Percentiles rank a stretch among this genome's conserved stretches.
These are phyloP conservation scores for Ornithorhynchus anatinus DNA, from an alignment of 2,113 vertebrate genomes.

Conservation along the genomic window DNA sequence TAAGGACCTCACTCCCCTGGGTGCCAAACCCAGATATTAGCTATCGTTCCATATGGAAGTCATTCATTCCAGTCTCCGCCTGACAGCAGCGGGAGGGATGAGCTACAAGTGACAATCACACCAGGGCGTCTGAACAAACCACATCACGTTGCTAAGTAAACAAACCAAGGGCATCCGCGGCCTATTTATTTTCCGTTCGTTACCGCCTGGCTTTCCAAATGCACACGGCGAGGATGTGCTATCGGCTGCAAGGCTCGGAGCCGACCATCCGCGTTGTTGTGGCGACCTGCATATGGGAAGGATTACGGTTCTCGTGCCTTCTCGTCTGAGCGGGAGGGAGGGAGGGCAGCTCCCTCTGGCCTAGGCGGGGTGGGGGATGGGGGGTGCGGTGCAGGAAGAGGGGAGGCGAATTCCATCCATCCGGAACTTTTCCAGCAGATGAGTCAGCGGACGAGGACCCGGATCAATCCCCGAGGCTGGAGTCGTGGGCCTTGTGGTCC, in stretches of 20 bases:
- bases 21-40: background rate
- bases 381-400: too few relatives aligned
- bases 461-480: too few relatives aligned
- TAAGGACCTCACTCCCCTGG: too few relatives aligned
- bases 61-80: background rate
- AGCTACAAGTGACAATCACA: background rate
- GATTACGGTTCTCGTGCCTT: too few relatives aligned
- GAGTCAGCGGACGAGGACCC: too few relatives aligned
- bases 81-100: background rate
- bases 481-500: too few relatives aligned
- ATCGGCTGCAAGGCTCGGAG: background rate
- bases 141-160: background rate
- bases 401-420: too few relatives aligned
- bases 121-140: background rate
- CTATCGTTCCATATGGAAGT: background rate
- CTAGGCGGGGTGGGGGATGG: too few relatives aligned
- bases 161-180: background rate
- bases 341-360: too few relatives aligned
- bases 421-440: too few relatives aligned
- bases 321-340: too few relatives aligned
- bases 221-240: background rate
- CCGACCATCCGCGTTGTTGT: background rate
- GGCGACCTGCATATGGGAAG: background rate
- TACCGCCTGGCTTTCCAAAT: background rate
- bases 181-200: background rate